A percentile compares a stretch with the other conserved stretches of the same genome.
These are phyloP conservation scores for Amblyopsis rosae DNA, from an alignment of 2,113 vertebrate genomes.

Conservation along the genomic window DNA sequence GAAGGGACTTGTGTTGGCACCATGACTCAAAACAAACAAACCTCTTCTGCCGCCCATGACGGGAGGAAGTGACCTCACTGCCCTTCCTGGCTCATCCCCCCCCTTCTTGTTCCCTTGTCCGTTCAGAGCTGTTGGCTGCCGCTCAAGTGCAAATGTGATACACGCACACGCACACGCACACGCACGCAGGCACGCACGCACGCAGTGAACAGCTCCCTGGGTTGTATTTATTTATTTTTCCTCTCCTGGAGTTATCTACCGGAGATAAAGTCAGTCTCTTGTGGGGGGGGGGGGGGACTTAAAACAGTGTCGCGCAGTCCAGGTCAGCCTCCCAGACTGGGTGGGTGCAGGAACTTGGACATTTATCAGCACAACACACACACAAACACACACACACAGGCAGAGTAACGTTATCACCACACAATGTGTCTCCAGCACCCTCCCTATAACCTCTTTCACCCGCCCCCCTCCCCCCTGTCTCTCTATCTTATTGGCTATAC, in stretches of 20 bases:
- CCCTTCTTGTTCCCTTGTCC: conserved; percentile 48
- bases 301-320: conserved; percentile 61
- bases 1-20: conserved; percentile 15
- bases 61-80: conserved; percentile 73
- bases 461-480: conserved; percentile 59
- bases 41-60: conserved; percentile 55
- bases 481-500: conserved; percentile 28
- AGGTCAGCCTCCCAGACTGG: conserved; percentile 48
- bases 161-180: conserved; percentile 20
- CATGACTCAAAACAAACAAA: conserved; percentile 9
- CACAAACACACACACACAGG: conserved; percentile 71
- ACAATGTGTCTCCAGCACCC: conserved; percentile 54
- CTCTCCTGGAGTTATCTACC: conserved; percentile 63
- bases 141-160: conserved; percentile 24
- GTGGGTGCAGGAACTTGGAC: conserved; percentile 63
- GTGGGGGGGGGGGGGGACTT: conserved; percentile 55
- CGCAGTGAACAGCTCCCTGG: conserved; percentile 49
- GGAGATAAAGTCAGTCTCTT: conserved; percentile 73
- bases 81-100: conserved; percentile 55
- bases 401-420: conserved; percentile 69
- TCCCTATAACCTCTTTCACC: conserved; percentile 42
- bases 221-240: conserved; percentile 74
- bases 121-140: conserved; percentile 55
- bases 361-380: conserved; percentile 77
- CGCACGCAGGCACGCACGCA: conserved; percentile 21